Percentiles rank a stretch among this genome's conserved stretches.
phyloP scores from a whole-genome alignment of 1,140 invertebrate species.

The Macrocentrus cingulum region DNA sequence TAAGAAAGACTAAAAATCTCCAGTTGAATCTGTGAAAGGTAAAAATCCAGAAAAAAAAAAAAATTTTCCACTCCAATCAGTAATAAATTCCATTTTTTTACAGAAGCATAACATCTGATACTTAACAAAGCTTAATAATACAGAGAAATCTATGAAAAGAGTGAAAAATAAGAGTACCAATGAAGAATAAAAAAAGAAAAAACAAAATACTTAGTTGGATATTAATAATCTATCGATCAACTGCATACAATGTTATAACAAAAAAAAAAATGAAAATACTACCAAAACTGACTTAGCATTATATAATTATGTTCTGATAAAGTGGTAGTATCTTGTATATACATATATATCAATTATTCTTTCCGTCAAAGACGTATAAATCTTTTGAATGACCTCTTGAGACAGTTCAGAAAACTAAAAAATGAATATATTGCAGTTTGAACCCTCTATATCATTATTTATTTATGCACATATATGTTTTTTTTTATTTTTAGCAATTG shows the following conservation, averaged over 20 bases:
- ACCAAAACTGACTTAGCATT: conserved; percentile 26
- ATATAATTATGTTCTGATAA: conserved; percentile 48
- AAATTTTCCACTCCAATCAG: neutral
- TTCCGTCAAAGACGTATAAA: conserved; percentile 50
- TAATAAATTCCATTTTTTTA: conserved; percentile 4
- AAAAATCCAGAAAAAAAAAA: conserved; percentile 7
- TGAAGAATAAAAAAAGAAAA: conserved; percentile 28
- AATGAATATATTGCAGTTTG: neutral
- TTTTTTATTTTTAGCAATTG: too few species aligned
- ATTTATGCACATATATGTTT: too few species aligned
- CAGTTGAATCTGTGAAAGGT: conserved; percentile 30
- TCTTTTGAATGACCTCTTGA: conserved; percentile 36
- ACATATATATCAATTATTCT: conserved; percentile 52
- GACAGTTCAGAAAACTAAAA: conserved; percentile 1
- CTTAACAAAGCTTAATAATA: neutral
- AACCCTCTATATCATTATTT: too few species aligned
- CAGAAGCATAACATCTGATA: neutral
- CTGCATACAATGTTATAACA: conserved; percentile 32
- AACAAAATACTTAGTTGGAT: conserved; percentile 40
- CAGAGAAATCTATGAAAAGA: conserved; percentile 20
- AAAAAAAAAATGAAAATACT: conserved; percentile 36
- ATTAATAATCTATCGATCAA: conserved; percentile 42
- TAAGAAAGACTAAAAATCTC: conserved; percentile 75
- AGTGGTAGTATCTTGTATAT: conserved; percentile 59
- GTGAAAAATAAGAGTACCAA: conserved; percentile 26